These are phyloP conservation scores for Dichetophora obliterata DNA, from an alignment of 2,888 invertebrate genomes.

Conservation along the genomic window DNA sequence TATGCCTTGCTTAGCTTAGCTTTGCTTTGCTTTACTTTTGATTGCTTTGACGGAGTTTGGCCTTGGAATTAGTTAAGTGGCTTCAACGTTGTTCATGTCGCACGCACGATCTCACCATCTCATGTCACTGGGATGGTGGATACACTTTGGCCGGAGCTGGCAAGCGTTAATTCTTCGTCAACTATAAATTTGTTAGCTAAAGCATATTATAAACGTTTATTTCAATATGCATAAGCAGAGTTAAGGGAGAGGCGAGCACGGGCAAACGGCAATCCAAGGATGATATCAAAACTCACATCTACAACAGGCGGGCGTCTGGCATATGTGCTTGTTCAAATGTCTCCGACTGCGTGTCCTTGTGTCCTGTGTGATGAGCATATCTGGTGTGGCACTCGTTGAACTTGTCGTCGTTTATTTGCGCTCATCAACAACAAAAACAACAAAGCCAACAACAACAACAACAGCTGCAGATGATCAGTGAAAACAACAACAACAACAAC, in stretches of 20 bases:
- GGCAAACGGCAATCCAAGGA: neutral
- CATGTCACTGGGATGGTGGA: neutral
- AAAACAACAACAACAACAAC: neutral
- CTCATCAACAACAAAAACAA: constrained; percentile 34
- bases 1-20: constrained; percentile 11
- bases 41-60: neutral
- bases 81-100: constrained; percentile 1
- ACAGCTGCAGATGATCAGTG: neutral
- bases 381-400: constrained; percentile 43
- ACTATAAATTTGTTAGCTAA: constrained; percentile 43
- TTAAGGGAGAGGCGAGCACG: neutral
- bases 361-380: constrained; percentile 18
- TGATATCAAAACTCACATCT: neutral
- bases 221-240: constrained; percentile 30
- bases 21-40: neutral
- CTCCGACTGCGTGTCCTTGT: neutral
- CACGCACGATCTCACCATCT: neutral
- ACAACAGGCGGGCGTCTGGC: neutral
- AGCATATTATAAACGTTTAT: constrained; percentile 41
- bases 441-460: constrained; percentile 22
- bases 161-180: constrained; percentile 31
- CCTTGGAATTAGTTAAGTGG: constrained; percentile 26
- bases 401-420: constrained; percentile 49
- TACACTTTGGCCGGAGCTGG: neutral
- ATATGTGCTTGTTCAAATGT: neutral